These are phyloP conservation scores for Myanophis thanlyinensis DNA, from an alignment of 2,113 vertebrate genomes.

Conservation along the genomic window DNA sequence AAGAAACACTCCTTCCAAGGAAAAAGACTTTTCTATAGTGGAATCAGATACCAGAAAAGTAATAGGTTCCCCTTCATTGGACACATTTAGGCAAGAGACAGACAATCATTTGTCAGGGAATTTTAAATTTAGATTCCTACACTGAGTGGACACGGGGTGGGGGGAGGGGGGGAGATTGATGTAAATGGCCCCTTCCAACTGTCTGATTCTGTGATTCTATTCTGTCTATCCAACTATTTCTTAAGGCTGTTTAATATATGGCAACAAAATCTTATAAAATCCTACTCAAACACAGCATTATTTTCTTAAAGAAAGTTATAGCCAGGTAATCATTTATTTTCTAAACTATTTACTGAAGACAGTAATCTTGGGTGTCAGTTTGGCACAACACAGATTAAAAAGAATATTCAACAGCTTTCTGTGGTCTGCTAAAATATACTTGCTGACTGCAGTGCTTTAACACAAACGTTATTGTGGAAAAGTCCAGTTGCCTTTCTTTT, in stretches of 20 bases:
- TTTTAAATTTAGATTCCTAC: not conserved
- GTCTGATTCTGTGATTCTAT: not conserved
- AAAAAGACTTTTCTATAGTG: not conserved
- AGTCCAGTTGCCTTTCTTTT: not conserved
- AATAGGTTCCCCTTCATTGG: not conserved
- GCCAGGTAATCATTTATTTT: slow-evolving; percentile 50
- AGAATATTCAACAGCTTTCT: slow-evolving; percentile 40
- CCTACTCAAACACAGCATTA: slow-evolving; percentile 48
- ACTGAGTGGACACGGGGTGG: not conserved
- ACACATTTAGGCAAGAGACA: not conserved
- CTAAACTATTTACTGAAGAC: slow-evolving; percentile 55
- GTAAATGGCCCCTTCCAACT: not conserved
- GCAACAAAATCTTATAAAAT: slow-evolving; percentile 53
- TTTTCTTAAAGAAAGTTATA: slow-evolving; percentile 47
- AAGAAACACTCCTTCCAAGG: not conserved
- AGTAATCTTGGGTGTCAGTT: slow-evolving; percentile 40
- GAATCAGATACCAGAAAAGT: not conserved
- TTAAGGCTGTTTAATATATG: slow-evolving; percentile 60
- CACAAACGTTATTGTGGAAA: not conserved
- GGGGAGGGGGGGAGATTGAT: not conserved
- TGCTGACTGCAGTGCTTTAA: not conserved
- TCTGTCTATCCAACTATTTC: slow-evolving; percentile 58
- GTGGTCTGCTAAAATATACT: slow-evolving; percentile 16
- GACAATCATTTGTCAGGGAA: not conserved
- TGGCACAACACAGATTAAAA: slow-evolving; percentile 11